Percentiles rank a stretch among this genome's conserved stretches.
Evolutionary conservation across 2,113 vertebrate species (phyloP).

Genomic region (Campylorhamphus procurvoides): DNA sequence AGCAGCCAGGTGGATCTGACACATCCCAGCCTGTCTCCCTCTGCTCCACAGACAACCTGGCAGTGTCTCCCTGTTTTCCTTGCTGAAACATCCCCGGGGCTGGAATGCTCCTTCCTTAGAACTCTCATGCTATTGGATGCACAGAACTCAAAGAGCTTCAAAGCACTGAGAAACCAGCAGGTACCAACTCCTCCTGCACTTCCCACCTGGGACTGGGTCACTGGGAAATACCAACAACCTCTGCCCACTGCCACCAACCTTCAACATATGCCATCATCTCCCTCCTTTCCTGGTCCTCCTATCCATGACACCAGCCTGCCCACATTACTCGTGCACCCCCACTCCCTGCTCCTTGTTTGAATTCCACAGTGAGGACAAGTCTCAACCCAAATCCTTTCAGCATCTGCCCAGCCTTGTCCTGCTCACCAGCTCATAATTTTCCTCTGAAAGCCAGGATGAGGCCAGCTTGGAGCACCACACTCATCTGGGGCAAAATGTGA

Average conservation of each 20-base stretch:
- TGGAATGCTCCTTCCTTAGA: not conserved
- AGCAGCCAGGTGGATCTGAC: not conserved
- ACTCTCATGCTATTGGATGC: rapidly evolving
- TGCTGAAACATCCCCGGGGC: rapidly evolving
- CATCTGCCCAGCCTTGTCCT: not conserved
- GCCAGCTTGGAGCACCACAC: not conserved
- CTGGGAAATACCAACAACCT: not conserved
- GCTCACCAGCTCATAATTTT: not conserved
- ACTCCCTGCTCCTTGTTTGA: not conserved
- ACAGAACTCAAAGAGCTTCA: not conserved
- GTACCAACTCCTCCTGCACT: not conserved
- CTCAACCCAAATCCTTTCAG: not conserved
- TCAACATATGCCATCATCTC: not conserved
- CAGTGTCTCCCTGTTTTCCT: not conserved
- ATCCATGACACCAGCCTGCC: not conserved
- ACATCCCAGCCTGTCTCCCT: not conserved
- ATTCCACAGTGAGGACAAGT: not conserved
- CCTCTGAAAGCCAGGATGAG: not conserved
- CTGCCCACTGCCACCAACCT: not conserved
- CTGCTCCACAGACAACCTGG: not conserved
- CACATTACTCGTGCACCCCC: not conserved
- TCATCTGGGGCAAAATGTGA: not conserved
- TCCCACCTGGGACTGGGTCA: not conserved
- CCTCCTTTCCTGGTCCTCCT: not conserved
- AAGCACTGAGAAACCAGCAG: not conserved